Evolutionary conservation across 2,888 invertebrate genomes (phyloP), one percentile per base, ranked within the genome.

Genomic region (Petrolisthes cinctipes): DNA sequence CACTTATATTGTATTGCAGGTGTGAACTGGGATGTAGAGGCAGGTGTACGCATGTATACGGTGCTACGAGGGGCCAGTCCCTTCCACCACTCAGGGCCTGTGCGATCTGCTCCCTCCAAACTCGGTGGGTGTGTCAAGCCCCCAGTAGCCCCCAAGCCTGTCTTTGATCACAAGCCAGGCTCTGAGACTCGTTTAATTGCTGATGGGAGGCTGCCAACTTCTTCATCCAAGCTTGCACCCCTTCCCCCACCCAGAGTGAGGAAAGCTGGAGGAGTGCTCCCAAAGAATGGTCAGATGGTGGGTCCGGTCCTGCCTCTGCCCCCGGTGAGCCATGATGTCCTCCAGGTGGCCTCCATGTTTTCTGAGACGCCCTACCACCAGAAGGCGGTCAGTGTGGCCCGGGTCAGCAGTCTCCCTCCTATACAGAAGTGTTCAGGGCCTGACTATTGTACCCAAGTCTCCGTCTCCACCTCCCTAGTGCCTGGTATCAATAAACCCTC

Each of bases 1-100:
- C 20, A 7, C 51, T 61, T 20, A 57, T 37, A 66, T 73, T 53
- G 14, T 73, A 71, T 85, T 85, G n/a, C 83, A 86, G 86, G 82
- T 5, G 85, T 80, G 82, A 88, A 88, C 68, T 88, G 88, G 88
- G 88, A 88, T 85, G 85, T 88, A 20, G 85, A 82, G 85, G 82
- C 76, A n/a, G 88, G 85, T 71, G 68, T 88, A 37, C 88, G 75
- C 82, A 20, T 82, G 66, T 88, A 73, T 82, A 51, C 71, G 82
- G 85, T 88, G 84, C 82, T 88, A 80, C 73, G 88, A 82, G 88
- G 88, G 82, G 75, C 88, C 76, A 85, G 82, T 82, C 85, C 88
- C 82, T 78, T 78, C 56, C 88, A 88, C 81, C 88, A 78, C 85
- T 82, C 85, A 85, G 85, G 82, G 75, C 75, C 73, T 56, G 75